A percentile compares a stretch with the other conserved stretches of the same genome.
Evolutionary conservation across 1,140 invertebrate genomes (phyloP).

Genomic region (Agrilus planipennis): DNA sequence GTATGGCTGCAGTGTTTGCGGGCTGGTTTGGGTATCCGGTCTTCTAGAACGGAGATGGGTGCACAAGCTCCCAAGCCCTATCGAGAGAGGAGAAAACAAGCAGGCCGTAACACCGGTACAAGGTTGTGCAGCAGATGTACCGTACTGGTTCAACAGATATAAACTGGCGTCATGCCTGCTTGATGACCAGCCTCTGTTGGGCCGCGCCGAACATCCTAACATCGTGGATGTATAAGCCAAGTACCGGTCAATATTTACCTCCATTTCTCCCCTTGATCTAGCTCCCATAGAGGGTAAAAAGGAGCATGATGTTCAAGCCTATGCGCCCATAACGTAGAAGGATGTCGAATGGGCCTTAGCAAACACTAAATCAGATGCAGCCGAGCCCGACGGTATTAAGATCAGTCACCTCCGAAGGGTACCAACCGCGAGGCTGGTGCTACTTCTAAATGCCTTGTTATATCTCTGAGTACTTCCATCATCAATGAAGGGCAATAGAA

Average conservation of each 20-base stretch:
- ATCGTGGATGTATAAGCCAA: not conserved
- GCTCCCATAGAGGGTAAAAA: not conserved
- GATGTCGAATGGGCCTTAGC: not conserved
- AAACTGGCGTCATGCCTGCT: not conserved
- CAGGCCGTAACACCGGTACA: too few species aligned
- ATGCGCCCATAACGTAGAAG: not conserved
- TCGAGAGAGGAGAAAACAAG: too few species aligned
- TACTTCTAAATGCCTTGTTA: not conserved
- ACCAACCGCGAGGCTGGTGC: not conserved
- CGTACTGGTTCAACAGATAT: not conserved
- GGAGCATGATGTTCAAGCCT: not conserved
- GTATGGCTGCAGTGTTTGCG: too few species aligned
- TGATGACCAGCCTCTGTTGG: not conserved
- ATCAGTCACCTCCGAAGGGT: not conserved
- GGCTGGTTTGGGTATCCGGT: too few species aligned
- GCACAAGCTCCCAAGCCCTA: too few species aligned
- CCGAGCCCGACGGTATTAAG: not conserved
- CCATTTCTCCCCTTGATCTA: not conserved
- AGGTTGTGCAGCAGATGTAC: not conserved
- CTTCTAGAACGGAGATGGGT: too few species aligned
- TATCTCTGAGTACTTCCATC: not conserved
- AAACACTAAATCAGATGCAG: not conserved
- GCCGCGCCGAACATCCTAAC: not conserved
- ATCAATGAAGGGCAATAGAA: not conserved
- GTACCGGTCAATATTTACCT: not conserved